Evolutionary conservation across 2,888 invertebrate species (phyloP), one percentile per base, ranked within the genome.

Genomic region (Platerodrilus igneus): DNA sequence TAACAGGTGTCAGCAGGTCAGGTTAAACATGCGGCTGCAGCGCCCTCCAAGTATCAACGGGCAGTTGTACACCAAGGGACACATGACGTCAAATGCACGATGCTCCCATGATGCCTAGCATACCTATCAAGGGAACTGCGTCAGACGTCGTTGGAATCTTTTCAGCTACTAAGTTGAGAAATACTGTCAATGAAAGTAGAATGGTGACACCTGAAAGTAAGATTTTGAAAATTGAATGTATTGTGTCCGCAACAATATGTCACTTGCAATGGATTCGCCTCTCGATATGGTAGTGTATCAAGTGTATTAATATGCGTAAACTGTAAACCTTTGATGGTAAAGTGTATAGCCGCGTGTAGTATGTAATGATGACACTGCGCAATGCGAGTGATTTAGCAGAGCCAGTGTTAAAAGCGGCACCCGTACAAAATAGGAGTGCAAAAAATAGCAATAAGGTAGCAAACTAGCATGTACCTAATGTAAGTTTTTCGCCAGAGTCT

Each of bases 81-180:
- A 63, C 61, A 63, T 66, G 66, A 62, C 63, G 62, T 62, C 62
- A 62, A 63, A 66, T 63, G 66, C 62, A 68, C 61, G 66, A 68
- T 68, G 68, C 67, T 66, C 66, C 66, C 64, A 59, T 60, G 50
- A 53, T 55, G 58, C 57, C 61, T 62, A 62, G 61, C 66, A 64
- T 79, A 85, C 84, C 84, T 83, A 85, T 83, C 70, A 85, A 76
- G 70, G 84, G 84, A 70, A 85, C 83, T 71, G 85, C 84, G 71
- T 85, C 84, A 71, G 84, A 84, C 63, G 85, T 81, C 57, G 83
- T 83, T 71, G 92, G 93, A 83, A 94, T 87, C 75, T 91, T 92
- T 82, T 94, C 93, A 60, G 92, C 91, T 68, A 95, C 92, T 79
- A 94, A 86, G 78, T 93, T 90, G 76, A 93, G 84, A 81, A 94